phyloP scores from a whole-genome alignment of 2,888 invertebrate genomes.

The Craniophora ligustri region DNA sequence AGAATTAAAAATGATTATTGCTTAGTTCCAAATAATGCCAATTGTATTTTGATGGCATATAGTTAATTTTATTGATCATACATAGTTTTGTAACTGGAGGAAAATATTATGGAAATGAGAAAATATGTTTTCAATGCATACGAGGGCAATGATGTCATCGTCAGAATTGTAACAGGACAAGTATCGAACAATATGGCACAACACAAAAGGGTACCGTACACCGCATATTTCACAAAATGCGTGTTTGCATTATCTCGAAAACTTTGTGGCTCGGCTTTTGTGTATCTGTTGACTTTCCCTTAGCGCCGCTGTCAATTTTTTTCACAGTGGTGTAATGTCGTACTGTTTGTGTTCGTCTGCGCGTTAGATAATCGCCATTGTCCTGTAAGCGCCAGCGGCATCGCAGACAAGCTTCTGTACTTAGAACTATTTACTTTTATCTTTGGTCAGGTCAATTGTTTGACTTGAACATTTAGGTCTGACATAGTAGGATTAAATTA shows the following conservation, averaged over 20 bases:
- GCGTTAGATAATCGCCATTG: conserved; percentile 77
- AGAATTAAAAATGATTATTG: conserved; percentile 23
- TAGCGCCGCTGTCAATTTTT: conserved; percentile 67
- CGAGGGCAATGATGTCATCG: conserved; percentile 48
- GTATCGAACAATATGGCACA: conserved; percentile 54
- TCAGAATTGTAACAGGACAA: conserved; percentile 51
- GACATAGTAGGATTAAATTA: conserved; percentile 44
- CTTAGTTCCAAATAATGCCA: background rate
- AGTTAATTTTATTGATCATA: background rate
- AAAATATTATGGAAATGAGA: background rate
- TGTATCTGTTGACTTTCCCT: conserved; percentile 81
- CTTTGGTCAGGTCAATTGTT: conserved; percentile 55
- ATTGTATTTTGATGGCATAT: background rate
- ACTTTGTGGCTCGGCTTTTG: conserved; percentile 63
- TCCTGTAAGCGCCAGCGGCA: conserved; percentile 77
- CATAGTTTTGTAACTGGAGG: background rate
- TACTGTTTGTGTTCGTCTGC: conserved; percentile 77
- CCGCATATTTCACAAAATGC: conserved; percentile 72
- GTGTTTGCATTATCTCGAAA: conserved; percentile 73
- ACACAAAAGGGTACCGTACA: conserved; percentile 71
- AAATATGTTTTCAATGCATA: background rate
- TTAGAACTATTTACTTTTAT: conserved; percentile 65
- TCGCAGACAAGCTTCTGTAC: conserved; percentile 71
- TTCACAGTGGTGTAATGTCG: conserved; percentile 70
- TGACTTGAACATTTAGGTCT: conserved; percentile 44